Conservation (phyloP, 2,888 invertebrate genomes). For the Folsomia candida region DNA sequence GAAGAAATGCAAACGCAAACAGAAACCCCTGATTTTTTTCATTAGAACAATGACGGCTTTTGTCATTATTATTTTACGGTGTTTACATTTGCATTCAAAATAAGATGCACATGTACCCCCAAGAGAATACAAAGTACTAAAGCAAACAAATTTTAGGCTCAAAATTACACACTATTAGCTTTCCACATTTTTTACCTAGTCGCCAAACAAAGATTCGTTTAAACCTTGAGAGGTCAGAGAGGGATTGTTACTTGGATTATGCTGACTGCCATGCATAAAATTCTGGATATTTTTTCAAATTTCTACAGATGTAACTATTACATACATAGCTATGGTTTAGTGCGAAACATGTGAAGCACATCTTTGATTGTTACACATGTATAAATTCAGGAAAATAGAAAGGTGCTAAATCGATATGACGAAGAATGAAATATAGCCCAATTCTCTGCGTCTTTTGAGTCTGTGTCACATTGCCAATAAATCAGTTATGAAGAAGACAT, state of each 20-base stretch:
- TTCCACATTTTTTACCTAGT: neutral
- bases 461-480: neutral
- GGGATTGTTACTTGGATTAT: no score
- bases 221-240: no score
- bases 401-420: neutral
- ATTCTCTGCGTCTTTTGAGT: neutral
- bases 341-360: neutral
- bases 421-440: neutral
- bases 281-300: no score
- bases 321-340: no score
- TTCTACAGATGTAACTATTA: no score
- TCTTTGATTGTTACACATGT: neutral
- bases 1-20: constrained; percentile 12
- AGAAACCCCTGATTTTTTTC: constrained; percentile 6
- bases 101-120: no score
- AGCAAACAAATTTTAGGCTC: neutral
- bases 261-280: no score
- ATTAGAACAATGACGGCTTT: neutral
- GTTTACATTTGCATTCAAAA: constrained; percentile 1
- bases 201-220: neutral
- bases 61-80: constrained; percentile 13
- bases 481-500: neutral
- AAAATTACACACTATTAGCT: neutral
- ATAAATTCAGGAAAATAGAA: neutral
- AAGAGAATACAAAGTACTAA: neutral